Conservation (phyloP, 2,797 vertebrate genomes). For the Lagodon rhomboides region DNA sequence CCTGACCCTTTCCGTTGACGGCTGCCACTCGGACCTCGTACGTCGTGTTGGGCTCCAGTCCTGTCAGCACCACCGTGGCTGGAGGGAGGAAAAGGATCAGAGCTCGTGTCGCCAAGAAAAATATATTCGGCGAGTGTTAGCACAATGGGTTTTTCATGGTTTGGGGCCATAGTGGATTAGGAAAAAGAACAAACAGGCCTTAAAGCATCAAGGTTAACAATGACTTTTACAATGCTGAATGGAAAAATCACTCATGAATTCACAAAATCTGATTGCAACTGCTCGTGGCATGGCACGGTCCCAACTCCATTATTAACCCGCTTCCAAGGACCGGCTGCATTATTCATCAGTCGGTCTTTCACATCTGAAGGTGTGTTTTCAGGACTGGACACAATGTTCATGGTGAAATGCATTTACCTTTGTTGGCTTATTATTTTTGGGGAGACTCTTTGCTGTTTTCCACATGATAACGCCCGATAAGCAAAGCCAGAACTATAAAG, state of each 20-base stretch:
- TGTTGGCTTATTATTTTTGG: not conserved
- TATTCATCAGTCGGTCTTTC: not conserved
- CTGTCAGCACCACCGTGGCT: constrained; percentile 94
- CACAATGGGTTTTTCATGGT: not conserved
- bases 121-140: not conserved
- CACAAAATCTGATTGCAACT: not conserved
- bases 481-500: not conserved
- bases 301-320: not conserved
- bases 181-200: not conserved
- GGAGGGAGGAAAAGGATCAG: constrained; percentile 38
- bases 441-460: too few species aligned
- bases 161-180: not conserved
- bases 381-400: not conserved
- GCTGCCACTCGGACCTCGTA: constrained; percentile 97
- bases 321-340: not conserved
- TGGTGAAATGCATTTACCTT: not conserved
- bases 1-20: constrained; percentile 97
- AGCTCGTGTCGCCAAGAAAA: constrained; percentile 17
- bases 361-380: not conserved
- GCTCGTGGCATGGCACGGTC: not conserved
- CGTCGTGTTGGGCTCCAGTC: constrained; percentile 96
- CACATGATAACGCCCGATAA: not conserved
- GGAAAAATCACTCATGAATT: not conserved
- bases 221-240: not conserved
- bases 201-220: not conserved